A percentile compares a stretch with the other conserved stretches of the same genome.
These are phyloP conservation scores for Chrysomallon squamiferum DNA, from an alignment of 1,140 invertebrate genomes.

Conservation along the genomic window DNA sequence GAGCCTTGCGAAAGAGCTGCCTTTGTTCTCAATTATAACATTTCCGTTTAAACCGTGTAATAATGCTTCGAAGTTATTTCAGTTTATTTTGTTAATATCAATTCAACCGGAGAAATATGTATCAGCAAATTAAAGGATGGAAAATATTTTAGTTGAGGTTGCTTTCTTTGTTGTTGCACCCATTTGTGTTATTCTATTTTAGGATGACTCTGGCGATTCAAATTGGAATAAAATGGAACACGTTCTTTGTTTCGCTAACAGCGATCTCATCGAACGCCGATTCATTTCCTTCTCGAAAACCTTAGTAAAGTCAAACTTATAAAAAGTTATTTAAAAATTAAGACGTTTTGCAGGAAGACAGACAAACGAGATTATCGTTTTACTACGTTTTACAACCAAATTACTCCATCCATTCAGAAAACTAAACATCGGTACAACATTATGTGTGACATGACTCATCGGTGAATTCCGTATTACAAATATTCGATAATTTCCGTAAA, in stretches of 20 bases:
- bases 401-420: slow-evolving; percentile 6
- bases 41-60: neutral
- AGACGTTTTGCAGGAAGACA: neutral
- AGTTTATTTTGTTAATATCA: neutral
- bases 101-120: neutral
- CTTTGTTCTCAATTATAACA: neutral
- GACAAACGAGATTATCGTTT: neutral
- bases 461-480: slow-evolving; percentile 30
- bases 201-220: neutral
- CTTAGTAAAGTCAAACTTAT: neutral
- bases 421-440: slow-evolving; percentile 3
- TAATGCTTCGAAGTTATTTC: neutral
- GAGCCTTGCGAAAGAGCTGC: neutral
- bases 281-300: too few relatives aligned
- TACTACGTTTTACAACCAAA: neutral
- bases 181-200: slow-evolving; percentile 5
- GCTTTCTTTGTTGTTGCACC: slow-evolving; percentile 8
- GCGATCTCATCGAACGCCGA: neutral
- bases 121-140: neutral
- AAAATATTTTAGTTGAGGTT: neutral
- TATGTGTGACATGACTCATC: slow-evolving; percentile 34
- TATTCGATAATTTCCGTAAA: slow-evolving; percentile 40
- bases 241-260: neutral
- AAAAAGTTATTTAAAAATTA: neutral
- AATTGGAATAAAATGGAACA: neutral